phyloP scores from a whole-genome alignment of 1,140 invertebrate species.

The Magallana gigas region DNA sequence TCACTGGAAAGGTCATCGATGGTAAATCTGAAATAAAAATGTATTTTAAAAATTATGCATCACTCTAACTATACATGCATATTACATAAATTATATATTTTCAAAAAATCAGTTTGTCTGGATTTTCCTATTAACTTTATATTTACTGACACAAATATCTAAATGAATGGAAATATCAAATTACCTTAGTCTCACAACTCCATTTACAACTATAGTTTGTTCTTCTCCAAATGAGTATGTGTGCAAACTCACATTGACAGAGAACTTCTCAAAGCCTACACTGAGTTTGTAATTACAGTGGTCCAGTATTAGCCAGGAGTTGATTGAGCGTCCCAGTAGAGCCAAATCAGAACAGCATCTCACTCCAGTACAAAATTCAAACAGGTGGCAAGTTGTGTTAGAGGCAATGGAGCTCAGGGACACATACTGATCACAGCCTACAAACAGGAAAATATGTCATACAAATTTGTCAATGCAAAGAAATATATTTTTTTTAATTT shows the following conservation, averaged over 20 bases:
- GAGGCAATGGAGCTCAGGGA: constrained; percentile 40
- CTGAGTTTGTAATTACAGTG: constrained; percentile 51
- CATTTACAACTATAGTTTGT: constrained; percentile 31
- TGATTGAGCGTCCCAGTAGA: constrained; percentile 40
- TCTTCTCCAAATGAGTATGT: constrained; percentile 47
- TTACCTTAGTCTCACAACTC: constrained; percentile 36
- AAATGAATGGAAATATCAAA: no score
- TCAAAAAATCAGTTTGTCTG: no score
- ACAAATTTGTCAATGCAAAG: neutral
- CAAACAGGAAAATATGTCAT: neutral
- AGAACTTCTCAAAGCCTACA: constrained; percentile 54
- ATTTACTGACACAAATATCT: no score
- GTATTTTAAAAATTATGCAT: no score
- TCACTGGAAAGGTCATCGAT: constrained; percentile 55
- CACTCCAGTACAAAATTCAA: constrained; percentile 45
- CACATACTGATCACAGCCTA: constrained; percentile 47
- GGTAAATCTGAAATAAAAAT: constrained; percentile 49
- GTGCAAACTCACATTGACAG: constrained; percentile 40
- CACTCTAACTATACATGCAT: no score
- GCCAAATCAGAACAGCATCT: constrained; percentile 49
- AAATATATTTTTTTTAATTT: no score
- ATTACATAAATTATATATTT: no score
- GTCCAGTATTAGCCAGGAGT: constrained; percentile 47
- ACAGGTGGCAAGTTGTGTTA: constrained; percentile 48
- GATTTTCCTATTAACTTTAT: no score